phyloP scores from a whole-genome alignment of 2,797 vertebrate genomes.

The Rhyacichthys aspro region DNA sequence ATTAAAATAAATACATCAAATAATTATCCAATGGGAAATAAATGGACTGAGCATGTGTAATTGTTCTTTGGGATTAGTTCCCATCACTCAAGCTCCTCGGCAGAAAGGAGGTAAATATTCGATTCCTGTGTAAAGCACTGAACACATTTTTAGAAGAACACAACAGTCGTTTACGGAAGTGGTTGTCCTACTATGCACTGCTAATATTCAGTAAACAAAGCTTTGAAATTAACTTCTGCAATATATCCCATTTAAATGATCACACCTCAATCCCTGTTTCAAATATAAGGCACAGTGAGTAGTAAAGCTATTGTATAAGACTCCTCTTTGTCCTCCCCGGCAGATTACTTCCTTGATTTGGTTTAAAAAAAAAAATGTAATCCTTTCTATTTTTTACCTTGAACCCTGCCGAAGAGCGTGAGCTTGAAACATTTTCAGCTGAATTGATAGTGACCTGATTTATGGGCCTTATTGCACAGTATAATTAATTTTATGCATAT shows the following conservation, averaged over 20 bases:
- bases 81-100: conserved; percentile 15
- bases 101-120: conserved; percentile 7
- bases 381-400: conserved; percentile 68
- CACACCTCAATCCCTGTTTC: conserved; percentile 13
- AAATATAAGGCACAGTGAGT: conserved; percentile 6
- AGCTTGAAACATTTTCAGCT: conserved; percentile 80
- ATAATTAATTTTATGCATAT: conserved; percentile 97
- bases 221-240: conserved; percentile 3
- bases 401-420: conserved; percentile 75
- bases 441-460: conserved; percentile 91
- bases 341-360: conserved; percentile 73
- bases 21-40: conserved; percentile 70
- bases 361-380: conserved; percentile 43
- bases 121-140: not conserved
- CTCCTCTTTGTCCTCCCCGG: conserved; percentile 55
- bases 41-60: conserved; percentile 66
- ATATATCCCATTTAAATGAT: too few species aligned
- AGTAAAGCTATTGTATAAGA: conserved; percentile 27
- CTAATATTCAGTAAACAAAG: conserved; percentile 22
- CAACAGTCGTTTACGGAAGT: not conserved
- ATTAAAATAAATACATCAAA: conserved; percentile 81
- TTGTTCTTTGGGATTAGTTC: conserved; percentile 65
- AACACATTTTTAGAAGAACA: too few species aligned
- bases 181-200: conserved; percentile 7
- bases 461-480: conserved; percentile 87